phyloP scores from a whole-genome alignment of 2,888 invertebrate species.

The Dicranocentrus wangi region DNA sequence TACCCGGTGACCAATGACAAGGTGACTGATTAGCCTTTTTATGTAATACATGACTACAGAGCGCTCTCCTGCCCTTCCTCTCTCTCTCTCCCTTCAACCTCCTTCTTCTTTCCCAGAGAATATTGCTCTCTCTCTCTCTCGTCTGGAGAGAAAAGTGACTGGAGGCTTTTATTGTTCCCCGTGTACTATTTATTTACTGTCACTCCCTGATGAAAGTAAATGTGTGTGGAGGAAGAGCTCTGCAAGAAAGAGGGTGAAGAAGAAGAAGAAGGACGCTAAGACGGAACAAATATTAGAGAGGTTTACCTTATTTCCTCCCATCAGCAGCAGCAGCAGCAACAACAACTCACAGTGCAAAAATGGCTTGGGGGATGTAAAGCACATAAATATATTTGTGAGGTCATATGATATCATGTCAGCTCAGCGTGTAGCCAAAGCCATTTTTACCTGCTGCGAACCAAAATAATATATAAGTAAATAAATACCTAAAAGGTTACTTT shows the following conservation, averaged over 20 bases:
- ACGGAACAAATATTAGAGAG: too few relatives aligned
- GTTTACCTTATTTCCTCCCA: too few relatives aligned
- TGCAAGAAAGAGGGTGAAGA: neutral
- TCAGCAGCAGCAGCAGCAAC: too few relatives aligned
- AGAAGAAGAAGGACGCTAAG: neutral
- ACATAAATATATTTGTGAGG: conserved; percentile 51
- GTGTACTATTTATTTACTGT: conserved; percentile 64
- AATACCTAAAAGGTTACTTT: neutral
- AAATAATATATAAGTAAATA: too few relatives aligned
- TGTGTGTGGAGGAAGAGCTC: neutral
- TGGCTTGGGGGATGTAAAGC: too few relatives aligned
- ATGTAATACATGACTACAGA: conserved; percentile 38
- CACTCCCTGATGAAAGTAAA: conserved; percentile 61
- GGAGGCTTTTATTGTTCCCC: conserved; percentile 59
- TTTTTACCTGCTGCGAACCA: too few relatives aligned
- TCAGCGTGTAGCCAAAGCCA: too few relatives aligned
- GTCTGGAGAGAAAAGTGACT: neutral
- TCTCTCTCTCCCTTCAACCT: conserved; percentile 17
- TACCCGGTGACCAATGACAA: conserved; percentile 65
- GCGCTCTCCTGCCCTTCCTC: conserved; percentile 29
- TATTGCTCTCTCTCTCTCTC: conserved; percentile 6
- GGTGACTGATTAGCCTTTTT: conserved; percentile 68
- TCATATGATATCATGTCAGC: conserved; percentile 49
- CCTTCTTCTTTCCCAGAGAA: neutral
- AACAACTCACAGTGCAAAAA: too few relatives aligned